A percentile compares a stretch with the other conserved stretches of the same genome.
phyloP scores from a whole-genome alignment of 2,113 vertebrate genomes.

The rabbit (Oryctolagus cuniculus) region mOryCun1.1 NC_091453.1:92226501-92227000 shows the following conservation, averaged over 20 bases:
- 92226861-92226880: conserved; percentile 30
- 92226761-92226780: conserved; percentile 38
- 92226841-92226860: conserved; percentile 61
- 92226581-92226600: conserved; percentile 56
- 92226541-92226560: not conserved
- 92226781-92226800: conserved; percentile 50
- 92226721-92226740: conserved; percentile 45
- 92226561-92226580: not conserved
- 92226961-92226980: conserved; percentile 55
- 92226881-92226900: conserved; percentile 9
- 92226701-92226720: conserved; percentile 62
- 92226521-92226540: conserved; percentile 28
- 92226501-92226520: conserved; percentile 45
- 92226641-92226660: conserved; percentile 57
- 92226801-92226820: conserved; percentile 59
- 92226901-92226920: conserved; percentile 63
- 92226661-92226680: conserved; percentile 64
- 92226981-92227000: conserved; percentile 26
- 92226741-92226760: conserved; percentile 41
- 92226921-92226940: not conserved
- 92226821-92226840: conserved; percentile 62
- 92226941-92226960: not conserved
- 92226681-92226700: conserved; percentile 57
- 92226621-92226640: conserved; percentile 52
- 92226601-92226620: conserved; percentile 58